Evolutionary conservation across 2,797 vertebrate genomes (phyloP), one percentile per base, ranked within the genome.

Genomic region (Darevskia mixta): DNA sequence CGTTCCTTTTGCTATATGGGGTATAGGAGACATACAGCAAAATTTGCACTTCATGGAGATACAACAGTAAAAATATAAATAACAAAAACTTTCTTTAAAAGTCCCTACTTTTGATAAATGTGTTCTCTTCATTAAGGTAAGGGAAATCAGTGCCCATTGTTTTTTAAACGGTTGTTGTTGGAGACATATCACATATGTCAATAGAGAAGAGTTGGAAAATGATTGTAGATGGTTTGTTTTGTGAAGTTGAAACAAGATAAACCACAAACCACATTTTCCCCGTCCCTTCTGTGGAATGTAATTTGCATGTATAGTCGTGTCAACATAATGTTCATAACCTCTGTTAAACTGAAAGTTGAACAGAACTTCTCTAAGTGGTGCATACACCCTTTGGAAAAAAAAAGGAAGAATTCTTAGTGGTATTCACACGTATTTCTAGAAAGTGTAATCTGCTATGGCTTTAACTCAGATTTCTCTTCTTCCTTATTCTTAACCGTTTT

Each of bases 241-340:
- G 87, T 92, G 86, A 94, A 90, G 91, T 94, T 82, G 88, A 96
- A 97, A 96, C 95, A 94, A 96, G 95, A 96, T 91, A 95, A 97
- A 97, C 98, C 95, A 0, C 95, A 96, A 87, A 94, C 91, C 95
- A 79, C 97, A 97, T 92, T 94, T 95, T 97, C 98, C 98, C 97
- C 97, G 97, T 96, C 95, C 95, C 93, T 93, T 95, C 95, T 94
- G 95, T 95, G 94, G 96, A 96, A 95, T 96, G 89, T 35, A 86
- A 76, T 94, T 95, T 96, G 90, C 92, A 95, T 92, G 66, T 32
- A 35, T 85, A 88, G 88, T 81, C 91, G 82, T 94, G 93, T 94
- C 95, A 92, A 11, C 55, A 69, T 73, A 6, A 82, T 90, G 95
- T 94, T 88, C 86, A n/a, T 94, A 94, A 95, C 90, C 88, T 93